Conservation (phyloP, 2,113 vertebrate species). For the Atherinomorus stipes region DNA sequence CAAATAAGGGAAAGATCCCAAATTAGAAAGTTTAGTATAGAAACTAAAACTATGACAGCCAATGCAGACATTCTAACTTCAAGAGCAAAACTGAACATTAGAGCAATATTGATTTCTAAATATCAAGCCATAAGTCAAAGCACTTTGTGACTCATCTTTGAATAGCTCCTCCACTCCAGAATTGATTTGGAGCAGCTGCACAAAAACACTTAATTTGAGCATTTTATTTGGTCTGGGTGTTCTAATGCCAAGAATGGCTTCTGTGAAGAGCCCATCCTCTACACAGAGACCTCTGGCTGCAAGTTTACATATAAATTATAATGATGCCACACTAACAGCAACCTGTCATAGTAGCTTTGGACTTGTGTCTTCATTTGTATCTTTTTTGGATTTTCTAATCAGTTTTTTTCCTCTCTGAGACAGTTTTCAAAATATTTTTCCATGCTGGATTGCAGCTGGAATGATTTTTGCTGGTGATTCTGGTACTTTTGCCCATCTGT, state of each 20-base stretch:
- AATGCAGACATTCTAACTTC: conserved; percentile 5
- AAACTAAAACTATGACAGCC: not conserved
- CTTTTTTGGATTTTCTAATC: too few relatives aligned
- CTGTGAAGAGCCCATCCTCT: not conserved
- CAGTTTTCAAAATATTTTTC: too few relatives aligned
- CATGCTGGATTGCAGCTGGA: too few relatives aligned
- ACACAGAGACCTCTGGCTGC: not conserved
- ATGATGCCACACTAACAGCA: too few relatives aligned
- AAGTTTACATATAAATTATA: not conserved
- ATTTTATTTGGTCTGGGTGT: conserved; percentile 19
- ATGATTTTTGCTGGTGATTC: too few relatives aligned
- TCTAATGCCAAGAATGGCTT: not conserved
- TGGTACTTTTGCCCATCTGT: too few relatives aligned
- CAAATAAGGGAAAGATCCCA: not conserved
- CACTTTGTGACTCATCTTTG: conserved; percentile 3
- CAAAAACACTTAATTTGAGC: conserved; percentile 5
- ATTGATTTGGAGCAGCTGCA: conserved; percentile 2
- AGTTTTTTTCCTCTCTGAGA: too few relatives aligned
- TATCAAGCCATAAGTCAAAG: conserved; percentile 19
- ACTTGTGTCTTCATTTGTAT: too few relatives aligned
- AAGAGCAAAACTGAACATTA: not conserved
- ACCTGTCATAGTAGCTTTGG: too few relatives aligned
- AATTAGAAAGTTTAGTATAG: not conserved
- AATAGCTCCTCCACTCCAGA: not conserved
- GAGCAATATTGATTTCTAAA: not conserved